Evolutionary conservation across 2,797 vertebrate species (phyloP).

Genomic region (Microtus californicus): DNA sequence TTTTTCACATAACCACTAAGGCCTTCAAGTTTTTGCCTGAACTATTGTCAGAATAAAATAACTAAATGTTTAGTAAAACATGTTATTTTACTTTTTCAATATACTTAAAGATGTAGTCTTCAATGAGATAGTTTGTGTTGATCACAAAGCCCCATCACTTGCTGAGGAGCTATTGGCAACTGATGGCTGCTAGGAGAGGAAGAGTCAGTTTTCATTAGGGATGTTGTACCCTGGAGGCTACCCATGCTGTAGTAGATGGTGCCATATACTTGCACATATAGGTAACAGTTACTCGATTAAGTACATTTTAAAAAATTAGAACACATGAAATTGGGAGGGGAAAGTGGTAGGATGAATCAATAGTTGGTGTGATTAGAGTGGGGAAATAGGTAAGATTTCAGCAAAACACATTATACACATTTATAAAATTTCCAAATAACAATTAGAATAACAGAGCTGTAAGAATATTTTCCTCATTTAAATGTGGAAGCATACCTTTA

Average conservation of each 20-base stretch:
- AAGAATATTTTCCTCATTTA: not conserved
- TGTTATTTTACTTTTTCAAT: not conserved
- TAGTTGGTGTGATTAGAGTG: not conserved
- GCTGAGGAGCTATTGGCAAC: not conserved
- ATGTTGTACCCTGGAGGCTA: not conserved
- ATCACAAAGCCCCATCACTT: not conserved
- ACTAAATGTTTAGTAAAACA: not conserved
- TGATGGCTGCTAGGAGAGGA: not conserved
- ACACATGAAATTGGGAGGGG: not conserved
- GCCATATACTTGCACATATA: too few relatives aligned
- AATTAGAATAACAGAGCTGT: not conserved
- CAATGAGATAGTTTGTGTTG: conserved; percentile 34
- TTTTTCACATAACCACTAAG: not conserved
- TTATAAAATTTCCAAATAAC: not conserved
- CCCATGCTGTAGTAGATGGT: not conserved
- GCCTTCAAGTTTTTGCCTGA: not conserved
- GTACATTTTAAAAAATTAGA: not conserved
- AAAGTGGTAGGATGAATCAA: not conserved
- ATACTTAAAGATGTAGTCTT: not conserved
- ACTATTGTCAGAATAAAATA: conserved; percentile 1
- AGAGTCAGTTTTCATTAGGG: not conserved
- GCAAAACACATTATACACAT: not conserved
- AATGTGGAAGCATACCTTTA: not conserved
- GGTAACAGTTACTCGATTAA: not conserved
- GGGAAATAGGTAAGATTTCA: not conserved